Conservation (phyloP, 2,113 vertebrate genomes). For the Antechinus flavipes region DNA sequence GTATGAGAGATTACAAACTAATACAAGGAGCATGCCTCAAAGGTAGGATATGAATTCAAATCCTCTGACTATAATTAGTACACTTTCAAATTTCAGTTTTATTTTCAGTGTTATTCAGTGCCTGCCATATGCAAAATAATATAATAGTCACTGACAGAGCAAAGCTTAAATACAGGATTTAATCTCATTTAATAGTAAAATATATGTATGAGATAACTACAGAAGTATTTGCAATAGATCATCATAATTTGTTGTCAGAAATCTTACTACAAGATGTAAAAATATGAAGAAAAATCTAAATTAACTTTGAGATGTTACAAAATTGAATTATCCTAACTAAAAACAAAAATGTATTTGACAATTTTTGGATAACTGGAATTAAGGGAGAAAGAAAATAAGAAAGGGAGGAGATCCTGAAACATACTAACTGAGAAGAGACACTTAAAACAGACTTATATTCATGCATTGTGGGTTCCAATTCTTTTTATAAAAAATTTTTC, state of each 20-base stretch:
- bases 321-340: neutral
- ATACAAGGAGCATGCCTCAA: neutral
- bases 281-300: neutral
- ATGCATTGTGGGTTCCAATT: too few species aligned
- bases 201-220: neutral
- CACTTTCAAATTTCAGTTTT: neutral
- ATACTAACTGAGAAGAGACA: too few species aligned
- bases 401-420: too few species aligned
- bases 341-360: too few species aligned
- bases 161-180: neutral
- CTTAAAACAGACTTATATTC: too few species aligned
- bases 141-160: neutral
- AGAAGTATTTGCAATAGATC: neutral
- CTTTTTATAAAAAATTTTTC: too few species aligned
- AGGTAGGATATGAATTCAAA: neutral
- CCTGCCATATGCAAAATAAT: neutral
- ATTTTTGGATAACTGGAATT: neutral
- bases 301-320: neutral
- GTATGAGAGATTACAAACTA: neutral
- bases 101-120: neutral
- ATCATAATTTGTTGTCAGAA: neutral
- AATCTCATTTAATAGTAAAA: neutral
- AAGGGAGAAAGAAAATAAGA: too few species aligned
- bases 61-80: neutral
- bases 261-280: neutral